Evolutionary conservation across 2,888 invertebrate species (phyloP).

Genomic region (Drosophila colorata): DNA sequence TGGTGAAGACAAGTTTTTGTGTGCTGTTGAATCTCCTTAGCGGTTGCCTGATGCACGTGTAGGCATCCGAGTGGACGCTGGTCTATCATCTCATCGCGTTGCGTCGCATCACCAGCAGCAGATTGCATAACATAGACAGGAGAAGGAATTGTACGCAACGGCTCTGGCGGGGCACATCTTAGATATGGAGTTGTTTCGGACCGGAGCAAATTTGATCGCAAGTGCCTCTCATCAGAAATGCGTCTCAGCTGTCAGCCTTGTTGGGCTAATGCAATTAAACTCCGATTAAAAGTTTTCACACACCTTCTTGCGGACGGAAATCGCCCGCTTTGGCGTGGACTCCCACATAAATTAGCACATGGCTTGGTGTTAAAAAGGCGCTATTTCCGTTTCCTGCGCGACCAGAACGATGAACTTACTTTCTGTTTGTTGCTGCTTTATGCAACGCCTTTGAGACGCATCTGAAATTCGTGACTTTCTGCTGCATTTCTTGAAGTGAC

Average conservation of each 20-base stretch:
- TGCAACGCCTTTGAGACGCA: slow-evolving; percentile 5
- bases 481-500: slow-evolving; percentile 45
- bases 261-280: slow-evolving; percentile 76
- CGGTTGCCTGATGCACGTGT: slow-evolving; percentile 65
- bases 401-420: slow-evolving; percentile 13
- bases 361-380: slow-evolving; percentile 33
- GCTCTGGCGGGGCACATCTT: slow-evolving; percentile 13
- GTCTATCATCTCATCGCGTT: slow-evolving; percentile 18
- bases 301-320: slow-evolving; percentile 33
- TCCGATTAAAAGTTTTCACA: slow-evolving; percentile 80
- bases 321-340: slow-evolving; percentile 21
- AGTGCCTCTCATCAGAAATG: slow-evolving; percentile 25
- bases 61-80: slow-evolving; percentile 55
- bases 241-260: slow-evolving; percentile 62
- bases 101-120: slow-evolving; percentile 27
- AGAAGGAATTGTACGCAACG: slow-evolving; percentile 71
- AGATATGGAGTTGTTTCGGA: not conserved
- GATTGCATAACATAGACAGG: slow-evolving; percentile 77
- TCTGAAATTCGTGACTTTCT: slow-evolving; percentile 48
- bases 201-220: slow-evolving; percentile 20
- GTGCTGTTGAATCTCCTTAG: slow-evolving; percentile 47
- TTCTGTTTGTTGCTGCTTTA: slow-evolving; percentile 18
- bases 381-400: slow-evolving; percentile 49
- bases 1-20: slow-evolving; percentile 68
- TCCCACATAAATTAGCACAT: slow-evolving; percentile 77